These are phyloP conservation scores for Andrena cerasifolii DNA, from an alignment of 1,140 invertebrate genomes.

Conservation along the genomic window DNA sequence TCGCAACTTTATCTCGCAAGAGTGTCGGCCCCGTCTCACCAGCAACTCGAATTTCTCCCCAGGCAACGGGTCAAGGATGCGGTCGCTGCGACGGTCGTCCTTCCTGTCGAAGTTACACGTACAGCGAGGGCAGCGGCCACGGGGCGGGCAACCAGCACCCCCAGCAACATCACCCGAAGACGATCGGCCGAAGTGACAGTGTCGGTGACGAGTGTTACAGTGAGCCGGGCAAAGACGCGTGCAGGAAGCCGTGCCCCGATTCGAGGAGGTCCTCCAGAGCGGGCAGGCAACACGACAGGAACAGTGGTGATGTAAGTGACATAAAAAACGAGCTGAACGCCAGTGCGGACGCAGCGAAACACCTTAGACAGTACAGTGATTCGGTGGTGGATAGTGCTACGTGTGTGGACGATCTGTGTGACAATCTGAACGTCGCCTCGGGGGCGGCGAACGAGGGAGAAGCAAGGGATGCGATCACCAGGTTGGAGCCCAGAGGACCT, in stretches of 20 bases:
- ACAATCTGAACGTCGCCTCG: slow-evolving; percentile 71
- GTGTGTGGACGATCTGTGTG: slow-evolving; percentile 66
- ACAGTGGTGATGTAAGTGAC: slow-evolving; percentile 68
- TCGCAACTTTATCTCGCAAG: not conserved
- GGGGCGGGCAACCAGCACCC: slow-evolving; percentile 32
- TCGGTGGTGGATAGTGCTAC: slow-evolving; percentile 74
- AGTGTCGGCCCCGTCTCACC: not conserved
- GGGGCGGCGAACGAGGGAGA: slow-evolving; percentile 65
- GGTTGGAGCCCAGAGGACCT: slow-evolving; percentile 79
- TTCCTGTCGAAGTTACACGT: slow-evolving; percentile 69
- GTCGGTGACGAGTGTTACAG: slow-evolving; percentile 72
- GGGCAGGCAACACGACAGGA: slow-evolving; percentile 56
- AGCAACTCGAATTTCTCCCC: not conserved
- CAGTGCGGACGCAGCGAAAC: slow-evolving; percentile 57
- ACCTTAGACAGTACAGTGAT: slow-evolving; percentile 77
- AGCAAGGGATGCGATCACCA: slow-evolving; percentile 70
- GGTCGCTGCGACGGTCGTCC: slow-evolving; percentile 63
- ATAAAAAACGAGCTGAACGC: slow-evolving; percentile 57
- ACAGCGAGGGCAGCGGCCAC: slow-evolving; percentile 66
- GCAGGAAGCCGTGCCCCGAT: slow-evolving; percentile 54
- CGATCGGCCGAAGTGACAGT: slow-evolving; percentile 73
- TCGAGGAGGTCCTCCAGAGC: slow-evolving; percentile 52
- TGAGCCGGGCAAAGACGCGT: slow-evolving; percentile 52
- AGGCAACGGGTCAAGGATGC: slow-evolving; percentile 51
- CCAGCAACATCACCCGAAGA: slow-evolving; percentile 56